phyloP scores from a whole-genome alignment of 2,888 invertebrate species.

The Ephialtes manifestator region DNA sequence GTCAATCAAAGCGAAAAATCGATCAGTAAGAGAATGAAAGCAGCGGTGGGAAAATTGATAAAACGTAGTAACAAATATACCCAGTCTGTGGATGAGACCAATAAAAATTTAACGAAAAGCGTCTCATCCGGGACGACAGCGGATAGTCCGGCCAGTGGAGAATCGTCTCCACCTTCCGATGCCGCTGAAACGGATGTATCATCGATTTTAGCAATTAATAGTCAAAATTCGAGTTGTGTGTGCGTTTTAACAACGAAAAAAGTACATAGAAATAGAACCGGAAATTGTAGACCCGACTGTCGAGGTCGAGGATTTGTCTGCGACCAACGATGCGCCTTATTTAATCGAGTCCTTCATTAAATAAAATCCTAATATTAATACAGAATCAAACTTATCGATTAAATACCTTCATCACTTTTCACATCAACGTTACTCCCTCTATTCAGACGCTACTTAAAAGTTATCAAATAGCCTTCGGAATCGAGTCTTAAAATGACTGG shows the following conservation, averaged over 20 bases:
- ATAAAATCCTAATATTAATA: neutral
- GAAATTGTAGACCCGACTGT: neutral
- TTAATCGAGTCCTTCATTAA: neutral
- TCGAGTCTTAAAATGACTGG: too few species aligned
- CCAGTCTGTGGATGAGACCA: neutral
- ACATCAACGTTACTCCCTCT: too few species aligned
- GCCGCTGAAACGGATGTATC: neutral
- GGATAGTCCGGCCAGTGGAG: too few species aligned
- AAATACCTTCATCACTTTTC: too few species aligned
- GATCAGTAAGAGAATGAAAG: neutral
- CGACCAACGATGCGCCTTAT: neutral
- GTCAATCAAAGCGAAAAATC: neutral
- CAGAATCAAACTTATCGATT: too few species aligned
- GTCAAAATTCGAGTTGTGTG: neutral
- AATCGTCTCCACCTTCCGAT: neutral
- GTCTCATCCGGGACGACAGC: neutral
- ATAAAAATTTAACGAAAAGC: neutral
- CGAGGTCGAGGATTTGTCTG: neutral
- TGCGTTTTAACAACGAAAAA: neutral
- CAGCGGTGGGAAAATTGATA: neutral
- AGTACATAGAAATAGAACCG: neutral
- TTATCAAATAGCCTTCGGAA: too few species aligned
- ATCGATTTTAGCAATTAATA: neutral
- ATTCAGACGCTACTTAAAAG: too few species aligned
- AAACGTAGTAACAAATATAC: neutral